Evolutionary conservation across 2,797 vertebrate species (phyloP), one percentile per base, ranked within the genome.

Genomic region (Emys orbicularis): DNA sequence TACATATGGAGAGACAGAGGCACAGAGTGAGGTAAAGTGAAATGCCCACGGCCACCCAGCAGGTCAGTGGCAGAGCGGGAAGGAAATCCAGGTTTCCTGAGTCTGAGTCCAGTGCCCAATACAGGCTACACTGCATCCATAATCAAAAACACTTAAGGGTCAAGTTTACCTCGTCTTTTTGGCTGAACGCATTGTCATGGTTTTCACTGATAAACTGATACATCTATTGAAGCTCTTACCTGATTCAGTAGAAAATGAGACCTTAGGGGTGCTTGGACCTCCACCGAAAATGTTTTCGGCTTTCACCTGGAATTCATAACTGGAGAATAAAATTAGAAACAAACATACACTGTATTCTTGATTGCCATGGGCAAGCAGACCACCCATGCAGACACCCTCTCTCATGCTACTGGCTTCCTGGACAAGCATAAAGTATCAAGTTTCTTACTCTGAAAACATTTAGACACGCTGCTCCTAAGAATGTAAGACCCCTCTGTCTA

Each of bases 221-320:
- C 23, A 52, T 10, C 37, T 81, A 21, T 12, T 87, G 50, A 92
- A 90, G 49, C 29, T 49, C 94, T 98, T 99, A 99, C 99, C 99
- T 98, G 99, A 99, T 98, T 99, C 99, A n/a, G 99, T 99, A 95
- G 89, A 99, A 93, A 99, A 99, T 56, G 98, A 53, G 97, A 99
- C 99, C 5, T 98, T 97, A 4, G 99, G 98, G 94, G 98, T 99
- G 85, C 98, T 96, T 9, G 99, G 99, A 72, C 99, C 99, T 76
- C 98, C 98, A 90, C 99, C 99, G 49, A 99, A 98, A 87, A 99
- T 99, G 83, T 99, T 99, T 98, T 97, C 99, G 37, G 99, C 98
- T 91, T 98, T 99, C 93, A 99, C 99, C 5, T 98, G 98, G 97
- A 99, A 99, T 97, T 99, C 98, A 82, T 99, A 99, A 96, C 99